phyloP scores from a whole-genome alignment of 2,113 vertebrate genomes.

The Micronisus gabar region DNA sequence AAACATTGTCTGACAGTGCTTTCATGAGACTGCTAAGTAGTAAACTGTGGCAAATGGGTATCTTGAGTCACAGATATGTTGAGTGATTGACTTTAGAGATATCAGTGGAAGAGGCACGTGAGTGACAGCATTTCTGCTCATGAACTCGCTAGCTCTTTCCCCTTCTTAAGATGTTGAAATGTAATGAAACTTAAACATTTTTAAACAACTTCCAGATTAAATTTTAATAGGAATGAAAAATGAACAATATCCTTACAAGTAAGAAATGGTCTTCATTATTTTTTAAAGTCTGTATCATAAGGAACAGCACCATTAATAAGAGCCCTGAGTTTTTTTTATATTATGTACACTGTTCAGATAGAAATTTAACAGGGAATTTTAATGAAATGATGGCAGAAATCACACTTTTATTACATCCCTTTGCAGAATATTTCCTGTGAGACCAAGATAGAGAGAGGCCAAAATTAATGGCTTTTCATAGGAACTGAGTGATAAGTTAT shows the following conservation, averaged over 20 bases:
- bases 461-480: conserved; percentile 62
- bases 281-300: conserved; percentile 64
- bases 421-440: conserved; percentile 67
- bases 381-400: conserved; percentile 71
- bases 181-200: conserved; percentile 68
- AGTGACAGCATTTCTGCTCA: background rate
- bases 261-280: conserved; percentile 61
- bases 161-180: conserved; percentile 47
- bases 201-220: conserved; percentile 64
- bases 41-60: background rate
- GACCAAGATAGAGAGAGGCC: conserved; percentile 44
- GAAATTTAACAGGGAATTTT: conserved; percentile 67
- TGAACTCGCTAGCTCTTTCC: conserved; percentile 32
- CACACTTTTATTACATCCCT: conserved; percentile 68
- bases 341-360: conserved; percentile 59
- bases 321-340: conserved; percentile 53
- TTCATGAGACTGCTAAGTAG: background rate
- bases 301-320: conserved; percentile 63
- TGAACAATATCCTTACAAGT: conserved; percentile 61
- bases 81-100: background rate
- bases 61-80: background rate
- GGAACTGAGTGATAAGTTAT: conserved; percentile 61
- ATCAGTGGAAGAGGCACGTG: background rate
- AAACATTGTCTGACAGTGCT: background rate
- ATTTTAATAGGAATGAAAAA: conserved; percentile 69